These are phyloP conservation scores for Tenthredo notha DNA, from an alignment of 2,888 invertebrate genomes.

Conservation along the genomic window DNA sequence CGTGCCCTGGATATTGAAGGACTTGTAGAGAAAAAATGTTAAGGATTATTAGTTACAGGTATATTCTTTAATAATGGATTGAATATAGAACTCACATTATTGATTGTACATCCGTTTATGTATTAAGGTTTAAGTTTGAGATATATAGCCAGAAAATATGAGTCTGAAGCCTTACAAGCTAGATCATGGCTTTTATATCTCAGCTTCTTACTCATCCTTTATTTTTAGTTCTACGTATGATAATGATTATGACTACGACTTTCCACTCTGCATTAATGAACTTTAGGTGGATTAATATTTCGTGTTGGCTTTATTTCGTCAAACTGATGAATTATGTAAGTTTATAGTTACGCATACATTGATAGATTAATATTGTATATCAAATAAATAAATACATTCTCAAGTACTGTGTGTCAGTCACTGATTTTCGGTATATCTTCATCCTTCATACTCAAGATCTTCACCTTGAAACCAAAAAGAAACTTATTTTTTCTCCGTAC, in stretches of 20 bases:
- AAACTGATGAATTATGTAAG: background rate
- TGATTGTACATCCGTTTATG: background rate
- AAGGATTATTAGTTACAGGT: background rate
- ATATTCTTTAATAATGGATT: background rate
- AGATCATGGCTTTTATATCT: background rate
- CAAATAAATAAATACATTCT: constrained; percentile 43
- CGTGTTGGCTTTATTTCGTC: background rate
- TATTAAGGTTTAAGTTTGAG: background rate
- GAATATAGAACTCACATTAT: background rate
- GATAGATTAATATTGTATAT: constrained; percentile 11
- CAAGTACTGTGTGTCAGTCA: constrained; percentile 16
- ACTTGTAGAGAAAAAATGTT: background rate
- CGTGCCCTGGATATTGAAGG: background rate
- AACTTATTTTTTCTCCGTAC: background rate
- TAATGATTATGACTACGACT: background rate
- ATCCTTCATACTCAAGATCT: constrained; percentile 18
- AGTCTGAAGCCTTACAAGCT: background rate
- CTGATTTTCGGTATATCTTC: constrained; percentile 16
- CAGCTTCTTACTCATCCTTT: background rate
- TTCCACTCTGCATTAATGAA: background rate
- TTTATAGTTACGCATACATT: background rate
- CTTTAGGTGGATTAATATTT: background rate
- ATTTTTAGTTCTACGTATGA: constrained; percentile 1
- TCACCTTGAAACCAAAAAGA: constrained; percentile 21
- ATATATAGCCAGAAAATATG: background rate